Evolutionary conservation across 2,113 vertebrate genomes (phyloP).

Genomic region (Aix galericulata): DNA sequence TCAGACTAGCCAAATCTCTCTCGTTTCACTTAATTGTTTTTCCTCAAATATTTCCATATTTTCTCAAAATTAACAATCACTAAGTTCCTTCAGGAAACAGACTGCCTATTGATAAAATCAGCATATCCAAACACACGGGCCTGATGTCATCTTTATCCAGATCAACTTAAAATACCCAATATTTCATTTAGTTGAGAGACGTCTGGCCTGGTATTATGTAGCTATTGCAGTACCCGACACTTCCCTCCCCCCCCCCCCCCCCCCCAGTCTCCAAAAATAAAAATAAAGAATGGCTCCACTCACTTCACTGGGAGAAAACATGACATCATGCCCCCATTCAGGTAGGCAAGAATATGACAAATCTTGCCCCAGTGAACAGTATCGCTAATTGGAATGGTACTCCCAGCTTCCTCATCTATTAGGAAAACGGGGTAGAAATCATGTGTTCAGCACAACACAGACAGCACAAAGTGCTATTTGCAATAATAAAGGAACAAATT

Average conservation of each 20-base stretch:
- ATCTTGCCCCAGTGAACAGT: constrained; percentile 20
- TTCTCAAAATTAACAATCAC: not conserved
- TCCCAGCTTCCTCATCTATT: not conserved
- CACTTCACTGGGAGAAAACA: constrained; percentile 17
- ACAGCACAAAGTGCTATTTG: not conserved
- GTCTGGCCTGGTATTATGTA: not conserved
- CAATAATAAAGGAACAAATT: not conserved
- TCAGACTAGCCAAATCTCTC: not conserved
- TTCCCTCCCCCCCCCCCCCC: not conserved
- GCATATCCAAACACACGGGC: not conserved
- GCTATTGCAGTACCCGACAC: constrained; percentile 1
- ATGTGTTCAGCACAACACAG: not conserved
- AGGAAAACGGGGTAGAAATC: not conserved
- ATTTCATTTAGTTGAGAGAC: not conserved
- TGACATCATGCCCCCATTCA: constrained; percentile 34
- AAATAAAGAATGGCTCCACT: constrained; percentile 7
- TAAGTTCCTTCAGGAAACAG: not conserved
- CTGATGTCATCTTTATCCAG: constrained; percentile 17
- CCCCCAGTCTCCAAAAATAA: not conserved
- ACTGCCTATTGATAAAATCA: not conserved
- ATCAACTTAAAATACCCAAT: not conserved
- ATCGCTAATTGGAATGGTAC: not conserved
- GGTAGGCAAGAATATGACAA: constrained; percentile 31
- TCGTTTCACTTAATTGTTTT: not conserved
- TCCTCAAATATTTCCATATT: not conserved